These are phyloP conservation scores for Herminia tarsipennalis DNA, from an alignment of 2,888 invertebrate genomes.

Conservation along the genomic window DNA sequence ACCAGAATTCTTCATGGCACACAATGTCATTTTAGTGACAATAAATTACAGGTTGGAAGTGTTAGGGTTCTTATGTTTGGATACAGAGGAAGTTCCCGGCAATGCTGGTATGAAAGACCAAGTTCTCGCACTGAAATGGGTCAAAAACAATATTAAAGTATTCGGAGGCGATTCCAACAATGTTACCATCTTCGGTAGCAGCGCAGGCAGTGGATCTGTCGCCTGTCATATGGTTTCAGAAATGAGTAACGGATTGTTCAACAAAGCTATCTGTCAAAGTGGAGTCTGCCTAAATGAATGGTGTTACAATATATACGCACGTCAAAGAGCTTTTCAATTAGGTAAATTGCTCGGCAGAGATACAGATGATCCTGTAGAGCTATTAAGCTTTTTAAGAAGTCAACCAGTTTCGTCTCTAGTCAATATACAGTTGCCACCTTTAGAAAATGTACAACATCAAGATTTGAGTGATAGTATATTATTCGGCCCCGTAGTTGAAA, in stretches of 20 bases:
- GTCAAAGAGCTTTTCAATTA: slow-evolving; percentile 73
- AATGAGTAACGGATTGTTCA: slow-evolving; percentile 73
- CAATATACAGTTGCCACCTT: slow-evolving; percentile 64
- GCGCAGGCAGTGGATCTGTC: slow-evolving; percentile 73
- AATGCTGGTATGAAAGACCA: slow-evolving; percentile 82
- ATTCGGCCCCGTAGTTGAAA: slow-evolving; percentile 79
- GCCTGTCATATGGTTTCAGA: slow-evolving; percentile 74
- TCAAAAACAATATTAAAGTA: slow-evolving; percentile 69
- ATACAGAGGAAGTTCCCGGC: slow-evolving; percentile 76
- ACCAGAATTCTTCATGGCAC: slow-evolving; percentile 77
- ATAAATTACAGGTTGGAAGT: slow-evolving; percentile 81
- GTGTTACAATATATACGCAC: slow-evolving; percentile 68
- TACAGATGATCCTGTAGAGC: slow-evolving; percentile 66
- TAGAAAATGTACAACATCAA: slow-evolving; percentile 48
- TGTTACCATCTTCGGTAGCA: slow-evolving; percentile 79
- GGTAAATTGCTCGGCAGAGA: slow-evolving; percentile 72
- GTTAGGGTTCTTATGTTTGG: slow-evolving; percentile 77
- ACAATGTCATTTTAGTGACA: slow-evolving; percentile 75
- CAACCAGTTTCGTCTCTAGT: slow-evolving; percentile 64
- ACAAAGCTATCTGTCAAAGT: slow-evolving; percentile 82
- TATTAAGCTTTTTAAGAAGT: slow-evolving; percentile 64
- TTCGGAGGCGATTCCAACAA: slow-evolving; percentile 77
- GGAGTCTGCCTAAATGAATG: slow-evolving; percentile 79
- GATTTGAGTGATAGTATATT: slow-evolving; percentile 68
- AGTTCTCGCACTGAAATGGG: slow-evolving; percentile 79